A percentile compares a stretch with the other conserved stretches of the same genome.
Conservation (phyloP, 2,797 vertebrate species). For the Tangara arthus region DNA sequence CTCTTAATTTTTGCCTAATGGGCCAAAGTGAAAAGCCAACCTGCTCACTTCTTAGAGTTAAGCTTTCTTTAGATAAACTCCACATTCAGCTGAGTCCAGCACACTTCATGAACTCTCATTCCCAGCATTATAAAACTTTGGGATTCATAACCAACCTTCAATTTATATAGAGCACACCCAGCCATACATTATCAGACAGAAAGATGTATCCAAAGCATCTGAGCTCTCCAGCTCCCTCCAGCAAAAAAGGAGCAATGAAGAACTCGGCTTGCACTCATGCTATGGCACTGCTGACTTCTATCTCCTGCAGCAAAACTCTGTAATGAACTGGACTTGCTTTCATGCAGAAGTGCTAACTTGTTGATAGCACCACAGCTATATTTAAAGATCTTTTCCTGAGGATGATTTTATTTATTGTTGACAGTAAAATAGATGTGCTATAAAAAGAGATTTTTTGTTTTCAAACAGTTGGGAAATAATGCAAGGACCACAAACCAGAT, state of each 20-base stretch:
- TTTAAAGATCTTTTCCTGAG: constrained; percentile 8
- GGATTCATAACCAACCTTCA: background rate
- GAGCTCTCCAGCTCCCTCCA: background rate
- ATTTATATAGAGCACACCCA: background rate
- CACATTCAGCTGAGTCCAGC: background rate
- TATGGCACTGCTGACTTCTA: background rate
- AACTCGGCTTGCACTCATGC: background rate
- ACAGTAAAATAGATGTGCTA: background rate
- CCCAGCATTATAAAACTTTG: background rate
- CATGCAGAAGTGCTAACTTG: background rate
- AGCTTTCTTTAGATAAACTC: background rate
- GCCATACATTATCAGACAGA: background rate
- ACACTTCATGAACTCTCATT: background rate
- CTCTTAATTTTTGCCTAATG: background rate
- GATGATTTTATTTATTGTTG: background rate
- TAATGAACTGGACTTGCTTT: background rate
- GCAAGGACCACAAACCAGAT: background rate
- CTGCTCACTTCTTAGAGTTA: background rate
- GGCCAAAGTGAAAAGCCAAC: background rate
- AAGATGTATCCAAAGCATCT: background rate
- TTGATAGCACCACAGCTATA: background rate
- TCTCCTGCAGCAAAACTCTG: background rate
- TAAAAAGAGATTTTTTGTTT: constrained; percentile 17
- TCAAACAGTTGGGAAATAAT: background rate
- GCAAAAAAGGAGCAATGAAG: background rate